Evolutionary conservation across 2,888 invertebrate species (phyloP), one percentile per base, ranked within the genome.

Genomic region (Andrena dorsata): DNA sequence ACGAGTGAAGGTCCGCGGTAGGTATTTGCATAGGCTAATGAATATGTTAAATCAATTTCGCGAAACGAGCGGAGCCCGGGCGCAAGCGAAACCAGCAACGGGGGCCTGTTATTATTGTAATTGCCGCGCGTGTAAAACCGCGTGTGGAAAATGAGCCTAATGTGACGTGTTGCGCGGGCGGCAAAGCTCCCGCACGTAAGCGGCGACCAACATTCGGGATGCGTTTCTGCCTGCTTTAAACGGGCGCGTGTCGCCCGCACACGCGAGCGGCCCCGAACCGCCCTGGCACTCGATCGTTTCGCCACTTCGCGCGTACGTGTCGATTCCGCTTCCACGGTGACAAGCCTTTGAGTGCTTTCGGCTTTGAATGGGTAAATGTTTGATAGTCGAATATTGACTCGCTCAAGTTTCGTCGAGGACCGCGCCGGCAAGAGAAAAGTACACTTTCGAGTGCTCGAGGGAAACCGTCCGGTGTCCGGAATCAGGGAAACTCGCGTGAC

Each of bases 41-140:
- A 93, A 93, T 92, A 92, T 91, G 92, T 93, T 93, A 92, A 93
- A 93, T 93, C 92, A 92, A 92, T 93, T 92, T 92, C 84, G 89
- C 86, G 91, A 92, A 93, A 91, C 91, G 90, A 90, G 89, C 90
- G 86, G 32, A 87, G 89, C 77, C 86, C 84, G 82, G 79, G 86
- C 84, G 86, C 86, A 90, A 89, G 88, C 84, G 83, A 76, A 86
- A 86, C 87, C 88, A 89, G 89, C 83, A 84, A 79, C 85, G 88
- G 85, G 90, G 91, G 90, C 90, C 92, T 93, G 92, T 93, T 93
- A 93, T 93, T 93, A 93, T 93, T 93, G 92, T 93, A 93, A 93
- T 93, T 93, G 91, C 92, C 90, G 90, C 91, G 91, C 91, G 90
- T 91, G 92, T 91, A 92, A 92, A 92, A 91, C 90, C 90, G 90